phyloP scores from a whole-genome alignment of 2,888 invertebrate genomes.

The Drosophila vallismaia region DNA sequence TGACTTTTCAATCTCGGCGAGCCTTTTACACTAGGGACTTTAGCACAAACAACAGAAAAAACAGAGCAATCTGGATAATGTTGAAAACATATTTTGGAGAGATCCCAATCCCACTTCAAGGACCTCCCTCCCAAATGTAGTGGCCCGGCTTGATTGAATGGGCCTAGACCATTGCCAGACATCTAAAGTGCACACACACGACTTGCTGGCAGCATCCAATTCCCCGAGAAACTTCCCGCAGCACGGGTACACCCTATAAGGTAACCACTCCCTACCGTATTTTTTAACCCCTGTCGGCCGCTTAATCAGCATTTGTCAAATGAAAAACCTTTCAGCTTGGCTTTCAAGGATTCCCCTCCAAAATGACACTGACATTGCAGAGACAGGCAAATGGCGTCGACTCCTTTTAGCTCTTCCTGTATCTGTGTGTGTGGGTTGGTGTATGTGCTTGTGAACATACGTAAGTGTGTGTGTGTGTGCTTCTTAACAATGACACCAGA shows the following conservation, averaged over 20 bases:
- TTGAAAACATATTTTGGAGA: conserved; percentile 29
- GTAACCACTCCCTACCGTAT: conserved; percentile 8
- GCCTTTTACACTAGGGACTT: conserved; percentile 21
- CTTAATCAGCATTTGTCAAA: conserved; percentile 59
- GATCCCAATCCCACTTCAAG: conserved; percentile 3
- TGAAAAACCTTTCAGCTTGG: conserved; percentile 45
- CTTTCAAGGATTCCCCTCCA: conserved; percentile 4
- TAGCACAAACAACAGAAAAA: conserved; percentile 9
- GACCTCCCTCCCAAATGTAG: conserved; percentile 12
- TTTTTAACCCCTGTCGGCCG: conserved; percentile 48
- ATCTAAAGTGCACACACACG: conserved; percentile 43
- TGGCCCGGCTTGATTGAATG: conserved; percentile 43
- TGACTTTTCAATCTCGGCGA: conserved; percentile 51
- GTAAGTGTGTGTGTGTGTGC: conserved; percentile 8
- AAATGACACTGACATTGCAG: conserved; percentile 43
- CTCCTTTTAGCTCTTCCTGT: conserved; percentile 43
- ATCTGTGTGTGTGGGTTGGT: neutral
- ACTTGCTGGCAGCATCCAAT: conserved; percentile 8
- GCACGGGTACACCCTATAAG: conserved; percentile 4
- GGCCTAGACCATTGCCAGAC: conserved; percentile 48
- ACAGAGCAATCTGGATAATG: conserved; percentile 36
- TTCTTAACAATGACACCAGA: conserved; percentile 46
- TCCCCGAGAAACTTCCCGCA: neutral
- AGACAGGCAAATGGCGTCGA: conserved; percentile 47
- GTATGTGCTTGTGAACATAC: conserved; percentile 8